Evolutionary conservation across 2,113 vertebrate species (phyloP).

Genomic region (Megaceryle maxima): DNA sequence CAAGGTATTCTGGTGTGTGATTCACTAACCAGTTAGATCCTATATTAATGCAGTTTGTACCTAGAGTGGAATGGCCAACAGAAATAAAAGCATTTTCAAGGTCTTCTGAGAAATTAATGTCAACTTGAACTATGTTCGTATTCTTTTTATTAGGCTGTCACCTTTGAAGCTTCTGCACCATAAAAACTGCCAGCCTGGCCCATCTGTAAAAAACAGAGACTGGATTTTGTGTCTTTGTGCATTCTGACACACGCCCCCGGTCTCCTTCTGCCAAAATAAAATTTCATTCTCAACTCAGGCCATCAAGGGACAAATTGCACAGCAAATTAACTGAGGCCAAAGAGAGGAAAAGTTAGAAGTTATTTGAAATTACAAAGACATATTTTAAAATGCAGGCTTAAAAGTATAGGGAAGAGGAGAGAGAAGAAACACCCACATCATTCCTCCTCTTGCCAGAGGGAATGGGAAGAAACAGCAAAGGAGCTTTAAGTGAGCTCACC

Average conservation of each 20-base stretch:
- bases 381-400: not conserved
- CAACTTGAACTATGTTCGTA: not conserved
- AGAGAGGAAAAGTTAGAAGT: not conserved
- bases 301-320: not conserved
- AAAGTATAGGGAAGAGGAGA: not conserved
- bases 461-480: not conserved
- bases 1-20: not conserved
- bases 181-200: not conserved
- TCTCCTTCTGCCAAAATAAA: not conserved
- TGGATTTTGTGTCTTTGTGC: not conserved
- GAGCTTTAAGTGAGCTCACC: not conserved
- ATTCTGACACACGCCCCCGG: not conserved
- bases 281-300: not conserved
- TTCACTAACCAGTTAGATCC: not conserved
- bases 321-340: not conserved
- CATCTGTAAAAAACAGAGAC: not conserved
- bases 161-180: not conserved
- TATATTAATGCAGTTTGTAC: not conserved
- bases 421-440: not conserved
- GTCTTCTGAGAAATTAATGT: not conserved
- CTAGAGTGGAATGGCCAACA: not conserved
- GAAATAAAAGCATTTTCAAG: not conserved
- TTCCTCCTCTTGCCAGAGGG: not conserved
- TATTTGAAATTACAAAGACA: not conserved
- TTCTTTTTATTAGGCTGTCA: not conserved